Evolutionary conservation across 2,888 invertebrate species (phyloP), one percentile per base, ranked within the genome.

Genomic region (Cheiracanthium punctorium): DNA sequence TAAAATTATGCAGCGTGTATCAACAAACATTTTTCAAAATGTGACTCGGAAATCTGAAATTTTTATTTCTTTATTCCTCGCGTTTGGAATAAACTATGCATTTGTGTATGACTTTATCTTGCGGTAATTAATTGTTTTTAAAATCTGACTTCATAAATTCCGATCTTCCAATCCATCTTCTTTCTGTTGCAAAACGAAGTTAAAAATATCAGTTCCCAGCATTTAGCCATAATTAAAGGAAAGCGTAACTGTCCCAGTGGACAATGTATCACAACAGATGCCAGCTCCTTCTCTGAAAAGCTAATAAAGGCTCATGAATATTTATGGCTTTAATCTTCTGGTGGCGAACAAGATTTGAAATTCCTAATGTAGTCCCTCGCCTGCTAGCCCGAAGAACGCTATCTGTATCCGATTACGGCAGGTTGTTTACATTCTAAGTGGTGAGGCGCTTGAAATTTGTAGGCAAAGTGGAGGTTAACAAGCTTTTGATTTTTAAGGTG

Each of bases 261-360:
- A 24, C 24, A 58, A 58, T 58, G 58, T 5, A 58, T 58, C 24
- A 58, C 58, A 58, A 24, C 58, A 58, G 58, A 58, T 58, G 58
- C 12, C 24, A 2, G 5, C 14, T 5, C 24, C 1, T 2, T 17
- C 17, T 2, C 17, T 12, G 14, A 12, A 20, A 33, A 33, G 29
- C 29, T 24, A 29, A 69, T 29, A 29, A 69, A 69, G 29, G 33
- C n/a, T 69, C 69, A 69, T 69, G 69, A 32, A 69, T 69, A 69
- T 69, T 69, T 69, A 69, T 69, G 12, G 10, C 17, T 24, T 37
- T 33, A 69, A 69, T 69, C 69, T 69, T 17, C 33, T 33, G 5
- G 33, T 32, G 33, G 17, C 20, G 24, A 33, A 33, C 69, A 33
- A 14, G n/a, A 33, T 69, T 69, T 69, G 24, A 69, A 69, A 69